Percentiles rank a stretch among this genome's conserved stretches.
Evolutionary conservation across 2,113 vertebrate species (phyloP).

Genomic region (Brachypteracias leptosomus): DNA sequence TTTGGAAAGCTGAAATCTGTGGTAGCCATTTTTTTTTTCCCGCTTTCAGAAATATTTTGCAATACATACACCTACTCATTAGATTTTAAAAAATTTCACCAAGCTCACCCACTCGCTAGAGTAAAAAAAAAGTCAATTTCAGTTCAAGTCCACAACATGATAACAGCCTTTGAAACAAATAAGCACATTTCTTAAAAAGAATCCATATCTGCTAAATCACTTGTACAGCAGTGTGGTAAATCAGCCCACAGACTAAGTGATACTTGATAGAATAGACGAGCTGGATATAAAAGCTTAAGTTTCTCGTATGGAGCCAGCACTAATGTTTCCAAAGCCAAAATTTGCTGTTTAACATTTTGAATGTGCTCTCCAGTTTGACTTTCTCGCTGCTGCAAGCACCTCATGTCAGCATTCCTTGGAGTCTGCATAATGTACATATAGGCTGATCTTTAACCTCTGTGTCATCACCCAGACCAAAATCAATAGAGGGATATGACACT

Average conservation of each 20-base stretch:
- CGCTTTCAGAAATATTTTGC: slow-evolving; percentile 46
- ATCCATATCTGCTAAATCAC: slow-evolving; percentile 28
- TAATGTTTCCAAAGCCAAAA: slow-evolving; percentile 37
- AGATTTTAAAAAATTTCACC: not conserved
- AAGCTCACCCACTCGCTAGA: slow-evolving; percentile 13
- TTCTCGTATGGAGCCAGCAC: slow-evolving; percentile 33
- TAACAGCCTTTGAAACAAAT: slow-evolving; percentile 47
- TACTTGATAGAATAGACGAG: slow-evolving; percentile 30
- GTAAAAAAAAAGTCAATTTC: not conserved
- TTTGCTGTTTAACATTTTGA: not conserved
- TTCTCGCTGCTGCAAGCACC: slow-evolving; percentile 30
- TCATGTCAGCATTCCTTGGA: slow-evolving; percentile 51
- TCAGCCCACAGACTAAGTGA: slow-evolving; percentile 16
- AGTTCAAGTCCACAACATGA: slow-evolving; percentile 34
- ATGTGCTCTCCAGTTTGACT: not conserved
- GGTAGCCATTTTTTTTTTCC: not conserved
- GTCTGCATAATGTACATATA: slow-evolving; percentile 46
- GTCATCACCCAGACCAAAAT: slow-evolving; percentile 54
- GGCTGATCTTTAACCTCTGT: slow-evolving; percentile 48
- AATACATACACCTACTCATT: slow-evolving; percentile 41
- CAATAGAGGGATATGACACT: slow-evolving; percentile 40
- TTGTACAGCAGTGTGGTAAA: slow-evolving; percentile 13
- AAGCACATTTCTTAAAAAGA: slow-evolving; percentile 23
- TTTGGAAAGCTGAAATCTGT: not conserved
- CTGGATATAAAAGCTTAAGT: slow-evolving; percentile 29